phyloP scores from a whole-genome alignment of 2,888 invertebrate genomes.

The Metopia argyrocephala region DNA sequence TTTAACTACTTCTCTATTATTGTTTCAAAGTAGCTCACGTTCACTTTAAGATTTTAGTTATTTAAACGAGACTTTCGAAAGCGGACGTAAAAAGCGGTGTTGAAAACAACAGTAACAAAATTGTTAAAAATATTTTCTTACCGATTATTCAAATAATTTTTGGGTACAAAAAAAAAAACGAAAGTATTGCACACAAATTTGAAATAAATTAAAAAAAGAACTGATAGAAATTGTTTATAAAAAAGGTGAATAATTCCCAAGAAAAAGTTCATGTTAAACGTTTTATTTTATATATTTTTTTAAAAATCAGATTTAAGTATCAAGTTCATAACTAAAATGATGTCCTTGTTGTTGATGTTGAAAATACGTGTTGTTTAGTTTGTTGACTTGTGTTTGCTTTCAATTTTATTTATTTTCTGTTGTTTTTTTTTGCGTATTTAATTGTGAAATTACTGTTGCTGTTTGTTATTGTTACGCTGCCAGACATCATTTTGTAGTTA shows the following conservation, averaged over 20 bases:
- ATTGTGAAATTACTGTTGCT: neutral
- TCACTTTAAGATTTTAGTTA: slow-evolving; percentile 69
- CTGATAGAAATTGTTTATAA: slow-evolving; percentile 24
- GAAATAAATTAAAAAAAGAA: neutral
- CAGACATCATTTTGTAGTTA: neutral
- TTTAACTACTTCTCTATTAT: slow-evolving; percentile 44
- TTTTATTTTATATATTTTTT: neutral
- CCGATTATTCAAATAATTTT: too few relatives aligned
- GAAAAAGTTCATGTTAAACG: neutral
- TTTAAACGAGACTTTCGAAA: slow-evolving; percentile 74
- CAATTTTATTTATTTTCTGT: slow-evolving; percentile 2
- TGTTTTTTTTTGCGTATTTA: neutral
- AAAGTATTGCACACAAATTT: neutral
- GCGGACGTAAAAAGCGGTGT: slow-evolving; percentile 69
- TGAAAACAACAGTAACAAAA: neutral
- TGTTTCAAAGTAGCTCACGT: slow-evolving; percentile 36
- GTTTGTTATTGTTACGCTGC: too few relatives aligned
- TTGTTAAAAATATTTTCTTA: too few relatives aligned
- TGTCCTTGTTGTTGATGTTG: slow-evolving; percentile 43
- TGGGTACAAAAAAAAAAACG: neutral
- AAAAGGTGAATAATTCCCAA: slow-evolving; percentile 41
- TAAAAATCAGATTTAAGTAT: neutral
- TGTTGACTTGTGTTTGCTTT: slow-evolving; percentile 32
- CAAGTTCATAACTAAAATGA: slow-evolving; percentile 35
- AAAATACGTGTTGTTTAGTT: slow-evolving; percentile 20